Evolutionary conservation across 2,113 vertebrate species (phyloP).

Genomic region (Tychaedon coryphoeus): DNA sequence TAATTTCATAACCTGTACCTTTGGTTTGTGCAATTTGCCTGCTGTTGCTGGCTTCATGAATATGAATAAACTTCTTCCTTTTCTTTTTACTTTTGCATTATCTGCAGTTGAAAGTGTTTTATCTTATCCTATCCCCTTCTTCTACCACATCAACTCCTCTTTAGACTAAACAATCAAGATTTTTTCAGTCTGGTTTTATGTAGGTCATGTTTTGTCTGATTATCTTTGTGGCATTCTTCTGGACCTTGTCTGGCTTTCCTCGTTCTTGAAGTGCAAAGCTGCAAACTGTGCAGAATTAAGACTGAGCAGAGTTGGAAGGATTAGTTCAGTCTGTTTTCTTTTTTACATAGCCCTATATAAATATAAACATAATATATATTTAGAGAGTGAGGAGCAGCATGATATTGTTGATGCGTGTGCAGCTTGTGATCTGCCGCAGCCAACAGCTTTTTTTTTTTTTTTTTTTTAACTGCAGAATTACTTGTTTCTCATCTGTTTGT

Average conservation of each 20-base stretch:
- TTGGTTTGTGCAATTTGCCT: neutral
- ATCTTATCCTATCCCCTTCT: neutral
- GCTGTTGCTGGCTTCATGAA: neutral
- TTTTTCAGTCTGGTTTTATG: neutral
- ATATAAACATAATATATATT: slow-evolving; percentile 33
- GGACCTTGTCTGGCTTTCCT: neutral
- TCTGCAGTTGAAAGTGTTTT: neutral
- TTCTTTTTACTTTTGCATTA: neutral
- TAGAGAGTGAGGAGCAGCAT: neutral
- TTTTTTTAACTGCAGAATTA: neutral
- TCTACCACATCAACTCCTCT: neutral
- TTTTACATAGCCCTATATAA: slow-evolving; percentile 18
- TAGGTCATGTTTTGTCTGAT: slow-evolving; percentile 4
- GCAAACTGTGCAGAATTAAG: neutral
- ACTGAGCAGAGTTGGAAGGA: neutral
- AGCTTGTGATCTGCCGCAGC: slow-evolving; percentile 30
- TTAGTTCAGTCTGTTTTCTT: slow-evolving; percentile 15
- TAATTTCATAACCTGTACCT: neutral
- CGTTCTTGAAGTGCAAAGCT: neutral
- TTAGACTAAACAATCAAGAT: neutral
- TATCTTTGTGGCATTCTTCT: neutral
- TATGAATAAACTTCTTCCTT: neutral
- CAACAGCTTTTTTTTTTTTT: slow-evolving; percentile 22
- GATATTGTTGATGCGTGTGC: slow-evolving; percentile 42
- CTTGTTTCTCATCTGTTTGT: slow-evolving; percentile 23